phyloP scores from a whole-genome alignment of 64 coral and sea anemone genomes.

The Stichodactyla mertensii region DNA sequence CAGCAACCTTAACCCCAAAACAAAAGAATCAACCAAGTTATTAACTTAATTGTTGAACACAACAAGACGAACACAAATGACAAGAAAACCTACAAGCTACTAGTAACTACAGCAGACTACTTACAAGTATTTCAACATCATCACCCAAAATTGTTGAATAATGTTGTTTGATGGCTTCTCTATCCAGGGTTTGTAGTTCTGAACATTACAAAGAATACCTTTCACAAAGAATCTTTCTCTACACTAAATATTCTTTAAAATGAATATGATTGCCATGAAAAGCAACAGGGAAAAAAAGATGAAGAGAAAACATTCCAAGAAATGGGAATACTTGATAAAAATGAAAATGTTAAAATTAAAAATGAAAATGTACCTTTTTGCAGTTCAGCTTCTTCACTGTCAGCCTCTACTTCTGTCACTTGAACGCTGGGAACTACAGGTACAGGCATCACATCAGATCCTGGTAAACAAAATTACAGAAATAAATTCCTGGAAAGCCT shows the following conservation, averaged over 20 bases:
- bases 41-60: neutral
- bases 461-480: neutral
- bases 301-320: neutral
- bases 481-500: too few species aligned
- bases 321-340: neutral
- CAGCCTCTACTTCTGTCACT: neutral
- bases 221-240: neutral
- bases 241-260: too few species aligned
- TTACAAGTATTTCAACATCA: slow-evolving; percentile 72
- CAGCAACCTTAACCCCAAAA: slow-evolving; percentile 60
- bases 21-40: neutral
- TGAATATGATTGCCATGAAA: too few species aligned
- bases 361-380: neutral
- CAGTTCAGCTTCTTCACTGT: neutral
- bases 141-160: slow-evolving; percentile 72
- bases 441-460: neutral
- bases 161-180: slow-evolving; percentile 63
- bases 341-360: too few species aligned
- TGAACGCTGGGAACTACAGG: neutral
- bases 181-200: slow-evolving; percentile 27
- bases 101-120: neutral
- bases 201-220: neutral
- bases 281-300: too few species aligned
- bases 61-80: neutral
- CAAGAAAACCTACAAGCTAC: neutral